A percentile compares a stretch with the other conserved stretches of the same genome.
These are phyloP conservation scores for Parnassius mnemosyne DNA, from an alignment of 2,888 invertebrate species.

Conservation along the genomic window DNA sequence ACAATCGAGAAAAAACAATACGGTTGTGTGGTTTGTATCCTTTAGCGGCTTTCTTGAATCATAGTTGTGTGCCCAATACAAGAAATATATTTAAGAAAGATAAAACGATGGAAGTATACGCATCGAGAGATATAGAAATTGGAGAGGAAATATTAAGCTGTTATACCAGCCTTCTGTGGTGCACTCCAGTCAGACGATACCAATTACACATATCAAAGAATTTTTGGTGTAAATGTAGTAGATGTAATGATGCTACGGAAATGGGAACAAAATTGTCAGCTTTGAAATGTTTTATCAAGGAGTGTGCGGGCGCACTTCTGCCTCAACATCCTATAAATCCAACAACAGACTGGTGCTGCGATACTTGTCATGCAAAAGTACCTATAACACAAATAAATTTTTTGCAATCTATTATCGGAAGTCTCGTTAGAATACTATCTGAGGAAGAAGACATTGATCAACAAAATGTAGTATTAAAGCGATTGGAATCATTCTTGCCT, in stretches of 20 bases:
- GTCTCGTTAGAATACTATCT: slow-evolving; percentile 72
- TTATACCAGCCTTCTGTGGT: slow-evolving; percentile 85
- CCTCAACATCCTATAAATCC: slow-evolving; percentile 72
- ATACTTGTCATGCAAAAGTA: slow-evolving; percentile 64
- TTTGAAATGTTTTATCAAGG: slow-evolving; percentile 73
- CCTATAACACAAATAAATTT: slow-evolving; percentile 64
- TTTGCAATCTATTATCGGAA: slow-evolving; percentile 74
- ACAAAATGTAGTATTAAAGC: slow-evolving; percentile 52
- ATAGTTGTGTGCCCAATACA: slow-evolving; percentile 85
- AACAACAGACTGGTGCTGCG: slow-evolving; percentile 79
- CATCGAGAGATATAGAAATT: slow-evolving; percentile 77
- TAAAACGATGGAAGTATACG: slow-evolving; percentile 79
- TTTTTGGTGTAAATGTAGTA: slow-evolving; percentile 82
- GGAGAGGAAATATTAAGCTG: slow-evolving; percentile 83
- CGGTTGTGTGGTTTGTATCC: slow-evolving; percentile 83
- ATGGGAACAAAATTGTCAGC: slow-evolving; percentile 79
- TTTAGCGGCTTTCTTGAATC: slow-evolving; percentile 83
- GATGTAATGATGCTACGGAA: slow-evolving; percentile 84
- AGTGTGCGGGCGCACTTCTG: slow-evolving; percentile 76
- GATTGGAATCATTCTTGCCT: slow-evolving; percentile 58
- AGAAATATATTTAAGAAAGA: slow-evolving; percentile 80
- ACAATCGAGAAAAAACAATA: slow-evolving; percentile 46
- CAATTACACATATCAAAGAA: slow-evolving; percentile 83
- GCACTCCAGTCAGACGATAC: slow-evolving; percentile 81
- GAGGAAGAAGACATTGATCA: slow-evolving; percentile 71